Evolutionary conservation across 2,113 vertebrate species (phyloP), one percentile per base, ranked within the genome.

Genomic region (Podarcis muralis): DNA sequence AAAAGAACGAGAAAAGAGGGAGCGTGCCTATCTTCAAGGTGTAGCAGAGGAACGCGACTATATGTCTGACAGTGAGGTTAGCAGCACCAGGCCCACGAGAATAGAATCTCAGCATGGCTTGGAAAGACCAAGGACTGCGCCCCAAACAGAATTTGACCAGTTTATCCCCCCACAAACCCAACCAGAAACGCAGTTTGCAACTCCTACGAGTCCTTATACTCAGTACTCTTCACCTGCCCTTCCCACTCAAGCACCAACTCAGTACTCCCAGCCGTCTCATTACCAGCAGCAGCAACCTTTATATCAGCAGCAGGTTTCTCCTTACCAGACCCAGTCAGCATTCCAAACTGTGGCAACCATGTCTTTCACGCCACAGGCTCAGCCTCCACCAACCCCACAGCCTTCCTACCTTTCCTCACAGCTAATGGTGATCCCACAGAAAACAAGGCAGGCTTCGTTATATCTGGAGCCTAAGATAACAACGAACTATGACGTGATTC

Each of bases 1-100:
- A 78, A 99, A 99, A 93, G 99, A 99, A 92, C 97, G 99, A 92
- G 99, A 99, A 95, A 99, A 99, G 94, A 97, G 99, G 89, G 99
- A 99, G 87, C 96, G 99, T 87, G 99, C 98, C 62, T 99, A 99
- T 95, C 98, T 99, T 80, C 99, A 99, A 93, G 99, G 99, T 48
- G 99, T 99, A 92, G 99, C 99, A 8, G 99, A 99, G 94, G 99
- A 99, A 92, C 97, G 99, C 16, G 99, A 99, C 95, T 99, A 99
- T 91, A 99, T 99, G 99, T 99, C 99, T 81, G 99, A 99, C 93
- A 99, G 99, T 93, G 99, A 99, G 96, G 98, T 99, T 93, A 98
- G 97, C 96, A 99, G 97, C 94, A 97, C 98, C 92, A 98, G 99
- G 80, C 98, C 98, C 72, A 94, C 97, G 74, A 97, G 98, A 84